These are phyloP conservation scores for Molorchus minor DNA, from an alignment of 2,888 invertebrate genomes.

Conservation along the genomic window DNA sequence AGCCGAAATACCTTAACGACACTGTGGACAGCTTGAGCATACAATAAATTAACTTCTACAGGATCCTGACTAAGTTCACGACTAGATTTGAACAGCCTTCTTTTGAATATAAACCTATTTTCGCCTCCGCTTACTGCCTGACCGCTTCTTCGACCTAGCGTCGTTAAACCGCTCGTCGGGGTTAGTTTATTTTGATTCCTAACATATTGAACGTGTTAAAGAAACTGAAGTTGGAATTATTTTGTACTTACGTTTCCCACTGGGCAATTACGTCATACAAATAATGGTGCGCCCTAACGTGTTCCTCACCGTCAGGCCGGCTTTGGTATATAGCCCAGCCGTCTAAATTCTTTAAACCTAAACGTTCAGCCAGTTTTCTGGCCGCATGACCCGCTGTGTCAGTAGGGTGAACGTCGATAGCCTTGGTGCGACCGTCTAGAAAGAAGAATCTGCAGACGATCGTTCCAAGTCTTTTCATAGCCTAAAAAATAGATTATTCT, in stretches of 20 bases:
- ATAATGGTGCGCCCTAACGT: constrained; percentile 90
- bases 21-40: constrained; percentile 94
- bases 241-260: constrained; percentile 86
- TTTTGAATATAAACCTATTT: constrained; percentile 91
- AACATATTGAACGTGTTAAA: too few species aligned
- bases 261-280: constrained; percentile 93
- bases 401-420: constrained; percentile 93
- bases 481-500: constrained; percentile 64
- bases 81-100: constrained; percentile 86
- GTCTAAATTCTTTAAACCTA: constrained; percentile 82
- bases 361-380: constrained; percentile 86
- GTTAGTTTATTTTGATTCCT: constrained; percentile 59
- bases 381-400: constrained; percentile 94
- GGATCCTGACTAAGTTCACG: constrained; percentile 94
- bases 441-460: constrained; percentile 95
- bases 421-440: constrained; percentile 93
- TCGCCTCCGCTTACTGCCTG: constrained; percentile 83
- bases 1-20: constrained; percentile 84
- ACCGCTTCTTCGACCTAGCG: constrained; percentile 67
- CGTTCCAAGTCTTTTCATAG: constrained; percentile 89
- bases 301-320: constrained; percentile 86
- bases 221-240: constrained; percentile 1
- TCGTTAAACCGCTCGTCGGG: constrained; percentile 57
- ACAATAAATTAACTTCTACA: constrained; percentile 91
- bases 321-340: constrained; percentile 97